Base-by-base conservation (phyloP, 2,797 vertebrate genomes). In the Mormyrops attenuatus region DNA sequence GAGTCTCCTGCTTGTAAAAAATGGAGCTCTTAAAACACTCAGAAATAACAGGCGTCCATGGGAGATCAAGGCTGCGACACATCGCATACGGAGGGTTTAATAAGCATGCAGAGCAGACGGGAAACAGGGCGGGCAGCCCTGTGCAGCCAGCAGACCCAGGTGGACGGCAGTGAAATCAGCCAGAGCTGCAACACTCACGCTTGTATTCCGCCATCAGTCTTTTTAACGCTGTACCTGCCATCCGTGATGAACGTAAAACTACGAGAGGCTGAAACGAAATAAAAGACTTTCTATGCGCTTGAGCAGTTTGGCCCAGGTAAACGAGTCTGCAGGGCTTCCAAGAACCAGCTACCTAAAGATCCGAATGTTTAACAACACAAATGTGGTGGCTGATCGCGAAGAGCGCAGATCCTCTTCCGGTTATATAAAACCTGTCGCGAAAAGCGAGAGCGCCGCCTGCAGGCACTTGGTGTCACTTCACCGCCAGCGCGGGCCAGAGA, bases 141-240 rank as follows among this genome's bases (percentile, higher is more conserved):
- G 8, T 26, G 60, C 60, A 63, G 60, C 30, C 13, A 17, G 30
- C 30, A 38, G 30, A 73, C 30, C 66, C 66, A 17, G 66, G 13
- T 38, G 30, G 34, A 38, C 30, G 15, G 50, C 11, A 90, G 55
- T 53, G 57, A 41, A 55, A 49, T 34, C 50, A 38, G 50, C 15
- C 17, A 66, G 17, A 6, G 22, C 26, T 41, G 7, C 11, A 7
- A 85, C 63, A 94, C 95, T 96, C 91, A 96, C 96, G 96, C 93
- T 96, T 96, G 69, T 96, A 96, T 88, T 96, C 96, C 3, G 96
- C 96, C 96, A 96, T 96, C 17, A 96, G 94, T 89, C 96, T 95
- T 90, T 96, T 96, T 53, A 96, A 92, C 77, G 96, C 96, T 5
- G 95, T 96, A 0, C 96, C 96, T 15, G 96, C 96, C 96, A 96